Base-by-base conservation (phyloP, 2,797 vertebrate species). In the Gymnoscopelus microlampas region DNA sequence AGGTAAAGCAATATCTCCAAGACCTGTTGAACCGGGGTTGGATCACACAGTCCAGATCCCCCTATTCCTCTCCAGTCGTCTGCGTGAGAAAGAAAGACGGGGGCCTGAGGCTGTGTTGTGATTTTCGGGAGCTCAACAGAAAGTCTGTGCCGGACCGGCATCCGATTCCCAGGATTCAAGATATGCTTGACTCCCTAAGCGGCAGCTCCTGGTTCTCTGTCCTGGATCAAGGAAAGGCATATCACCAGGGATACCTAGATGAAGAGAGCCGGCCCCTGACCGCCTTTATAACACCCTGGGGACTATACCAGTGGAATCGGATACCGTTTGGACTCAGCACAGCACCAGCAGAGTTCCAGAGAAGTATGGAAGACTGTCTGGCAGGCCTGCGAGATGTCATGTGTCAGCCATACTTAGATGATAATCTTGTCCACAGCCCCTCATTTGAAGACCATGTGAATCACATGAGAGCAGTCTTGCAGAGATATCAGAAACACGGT, bases 111-210 rank as follows among this genome's bases (percentile, higher is more conserved):
- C 79, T 70, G 2, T 82, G 87, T 71, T 57, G 76, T 69, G 79
- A 69, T 75, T 87, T 70, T 77, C 75, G 83, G 63, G 76, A 81
- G 32, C 63, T 78, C 39, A 81, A 81, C 78, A 76, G 74, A 70
- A 88, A 86, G 85, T 91, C 71, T 39, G 68, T 77, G 63, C 68
- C 83, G 53, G 83, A 71, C 73, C 81, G 84, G 71, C 81, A 88
- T 65, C 62, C 80, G 5, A 53, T 85, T 19, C 82, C 69, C 61
- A 29, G 74, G 60, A 80, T 82, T 74, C 74, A 85, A 44, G 79
- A 87, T 74, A 84, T 88, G 84, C 71, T 85, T 66, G 82, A 87
- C 80, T 69, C 53, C 54, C 69, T 86, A 71, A 54, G 67, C 53
- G 85, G 83, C 1, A 76, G 85, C 66, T 11, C 55, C 8, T 74